Evolutionary conservation across 2,797 vertebrate genomes (phyloP).

Genomic region (Lutjanus argentimaculatus): DNA sequence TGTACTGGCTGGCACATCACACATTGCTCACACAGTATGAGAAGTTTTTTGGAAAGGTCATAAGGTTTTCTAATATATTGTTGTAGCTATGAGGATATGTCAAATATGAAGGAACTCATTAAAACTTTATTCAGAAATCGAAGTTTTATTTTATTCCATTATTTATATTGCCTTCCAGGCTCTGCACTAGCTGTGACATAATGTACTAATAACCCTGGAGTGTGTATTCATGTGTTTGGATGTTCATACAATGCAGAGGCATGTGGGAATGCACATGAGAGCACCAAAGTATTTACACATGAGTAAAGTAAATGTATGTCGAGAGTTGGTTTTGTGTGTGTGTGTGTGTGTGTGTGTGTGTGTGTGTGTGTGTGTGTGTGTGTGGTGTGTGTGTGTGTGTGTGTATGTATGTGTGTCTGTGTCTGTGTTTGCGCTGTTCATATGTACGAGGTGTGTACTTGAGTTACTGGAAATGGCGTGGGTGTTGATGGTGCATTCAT

Average conservation of each 20-base stretch:
- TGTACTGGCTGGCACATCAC: neutral
- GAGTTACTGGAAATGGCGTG: conserved; percentile 63
- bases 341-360: conserved; percentile 36
- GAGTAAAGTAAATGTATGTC: conserved; percentile 38
- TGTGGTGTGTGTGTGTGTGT: conserved; percentile 25
- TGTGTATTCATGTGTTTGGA: conserved; percentile 33
- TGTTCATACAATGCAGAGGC: conserved; percentile 15
- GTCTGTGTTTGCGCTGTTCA: conserved; percentile 30
- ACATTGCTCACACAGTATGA: conserved; percentile 1
- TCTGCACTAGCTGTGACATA: conserved; percentile 26
- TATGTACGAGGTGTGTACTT: conserved; percentile 56
- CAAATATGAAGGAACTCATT: conserved; percentile 33
- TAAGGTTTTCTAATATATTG: conserved; percentile 4
- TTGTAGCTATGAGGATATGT: neutral
- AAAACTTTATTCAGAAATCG: conserved; percentile 34
- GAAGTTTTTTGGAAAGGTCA: conserved; percentile 18
- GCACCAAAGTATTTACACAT: conserved; percentile 18
- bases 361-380: conserved; percentile 34
- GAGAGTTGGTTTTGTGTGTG: conserved; percentile 27
- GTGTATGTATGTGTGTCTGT: conserved; percentile 27
- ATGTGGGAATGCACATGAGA: conserved; percentile 33
- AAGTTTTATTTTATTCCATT: neutral
- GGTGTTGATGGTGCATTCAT: conserved; percentile 80
- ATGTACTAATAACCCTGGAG: conserved; percentile 46
- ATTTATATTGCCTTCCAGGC: conserved; percentile 17